Evolutionary conservation across 2,888 invertebrate genomes (phyloP).

Genomic region (Adelognathus sp.): DNA sequence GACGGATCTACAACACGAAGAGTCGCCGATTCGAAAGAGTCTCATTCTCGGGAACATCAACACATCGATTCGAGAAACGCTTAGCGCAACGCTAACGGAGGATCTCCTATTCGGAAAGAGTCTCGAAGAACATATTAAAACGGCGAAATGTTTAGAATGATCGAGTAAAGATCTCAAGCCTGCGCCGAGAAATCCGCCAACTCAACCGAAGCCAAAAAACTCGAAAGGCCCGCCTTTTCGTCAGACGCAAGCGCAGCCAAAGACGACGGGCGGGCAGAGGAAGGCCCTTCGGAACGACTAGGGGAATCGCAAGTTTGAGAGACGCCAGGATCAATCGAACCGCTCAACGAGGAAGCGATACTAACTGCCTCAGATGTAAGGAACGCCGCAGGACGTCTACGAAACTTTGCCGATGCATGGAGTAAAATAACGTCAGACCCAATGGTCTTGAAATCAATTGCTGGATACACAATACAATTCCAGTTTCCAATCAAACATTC

Average conservation of each 20-base stretch:
- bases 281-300: background rate
- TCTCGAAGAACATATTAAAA: slow-evolving; percentile 1
- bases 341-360: background rate
- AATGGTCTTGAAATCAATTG: background rate
- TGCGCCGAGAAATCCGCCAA: background rate
- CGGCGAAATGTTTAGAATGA: background rate
- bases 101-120: slow-evolving; percentile 15
- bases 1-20: background rate
- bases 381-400: background rate
- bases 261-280: background rate
- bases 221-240: too few species aligned
- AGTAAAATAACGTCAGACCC: background rate
- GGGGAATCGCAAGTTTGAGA: background rate
- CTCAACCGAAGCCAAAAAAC: background rate
- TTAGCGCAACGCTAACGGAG: background rate
- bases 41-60: slow-evolving; percentile 1
- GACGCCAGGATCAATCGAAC: background rate
- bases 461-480: background rate
- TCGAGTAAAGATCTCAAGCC: background rate
- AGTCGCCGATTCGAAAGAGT: background rate
- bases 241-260: background rate
- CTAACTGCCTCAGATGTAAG: background rate
- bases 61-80: background rate
- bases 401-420: background rate
- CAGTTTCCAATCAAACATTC: too few species aligned